phyloP scores from a whole-genome alignment of 2,797 vertebrate species.

The Eospalax fontanierii region DNA sequence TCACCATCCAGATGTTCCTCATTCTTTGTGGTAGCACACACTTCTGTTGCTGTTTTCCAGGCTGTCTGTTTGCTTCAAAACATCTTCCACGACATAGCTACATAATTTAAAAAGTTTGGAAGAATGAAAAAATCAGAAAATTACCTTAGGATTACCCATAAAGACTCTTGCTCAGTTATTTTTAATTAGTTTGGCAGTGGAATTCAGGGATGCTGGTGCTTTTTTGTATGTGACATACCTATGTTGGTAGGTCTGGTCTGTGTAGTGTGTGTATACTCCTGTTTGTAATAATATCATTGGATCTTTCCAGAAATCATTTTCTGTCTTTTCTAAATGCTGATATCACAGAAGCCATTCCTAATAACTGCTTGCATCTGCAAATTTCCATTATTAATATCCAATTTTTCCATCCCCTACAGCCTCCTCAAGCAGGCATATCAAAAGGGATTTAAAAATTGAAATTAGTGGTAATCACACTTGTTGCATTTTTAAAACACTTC shows the following conservation, averaged over 20 bases:
- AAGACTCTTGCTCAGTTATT: not conserved
- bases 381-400: conserved; percentile 32
- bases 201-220: not conserved
- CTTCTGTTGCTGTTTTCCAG: not conserved
- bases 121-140: conserved; percentile 3
- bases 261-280: not conserved
- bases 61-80: not conserved
- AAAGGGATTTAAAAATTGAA: conserved; percentile 57
- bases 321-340: not conserved
- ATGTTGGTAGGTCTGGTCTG: not conserved
- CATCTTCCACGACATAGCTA: not conserved
- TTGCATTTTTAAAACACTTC: conserved; percentile 49
- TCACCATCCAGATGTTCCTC: not conserved
- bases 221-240: not conserved
- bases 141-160: not conserved
- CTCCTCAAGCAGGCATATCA: not conserved
- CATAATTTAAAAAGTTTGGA: conserved; percentile 3
- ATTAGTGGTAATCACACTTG: conserved; percentile 1
- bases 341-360: conserved; percentile 40
- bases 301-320: not conserved
- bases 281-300: conserved; percentile 26
- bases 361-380: not conserved
- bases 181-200: conserved; percentile 40
- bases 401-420: not conserved
- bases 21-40: not conserved